Percentiles rank a stretch among this genome's conserved stretches.
These are phyloP conservation scores for Chaetops frenatus DNA, from an alignment of 2,113 vertebrate genomes.

Conservation along the genomic window DNA sequence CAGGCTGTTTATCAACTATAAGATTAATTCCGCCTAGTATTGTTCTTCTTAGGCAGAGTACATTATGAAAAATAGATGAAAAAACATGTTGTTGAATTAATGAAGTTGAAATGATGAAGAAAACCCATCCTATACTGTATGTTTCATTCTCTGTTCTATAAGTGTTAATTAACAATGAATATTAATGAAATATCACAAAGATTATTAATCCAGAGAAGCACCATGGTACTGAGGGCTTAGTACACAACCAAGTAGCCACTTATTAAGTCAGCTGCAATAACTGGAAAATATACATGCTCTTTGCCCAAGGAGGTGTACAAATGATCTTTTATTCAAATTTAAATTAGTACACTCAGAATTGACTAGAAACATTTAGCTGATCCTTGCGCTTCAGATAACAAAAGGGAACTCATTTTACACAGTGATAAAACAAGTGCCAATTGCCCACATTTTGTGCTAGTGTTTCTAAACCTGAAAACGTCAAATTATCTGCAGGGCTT, in stretches of 20 bases:
- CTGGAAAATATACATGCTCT: neutral
- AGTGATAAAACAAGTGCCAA: neutral
- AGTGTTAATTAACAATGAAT: slow-evolving; percentile 29
- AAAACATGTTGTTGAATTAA: neutral
- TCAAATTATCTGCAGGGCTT: neutral
- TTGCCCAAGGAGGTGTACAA: neutral
- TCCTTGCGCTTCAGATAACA: neutral
- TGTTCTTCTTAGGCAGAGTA: neutral
- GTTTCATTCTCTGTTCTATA: neutral
- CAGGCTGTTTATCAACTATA: neutral
- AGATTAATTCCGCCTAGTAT: neutral
- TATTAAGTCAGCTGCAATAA: neutral
- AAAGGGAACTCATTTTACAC: neutral
- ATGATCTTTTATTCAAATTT: neutral
- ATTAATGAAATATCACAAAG: slow-evolving; percentile 22
- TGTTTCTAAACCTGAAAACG: neutral
- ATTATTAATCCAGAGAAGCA: neutral
- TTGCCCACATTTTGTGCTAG: neutral
- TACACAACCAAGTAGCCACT: neutral
- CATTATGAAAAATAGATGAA: neutral
- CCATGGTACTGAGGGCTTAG: neutral
- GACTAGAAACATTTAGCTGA: neutral
- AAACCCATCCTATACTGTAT: neutral
- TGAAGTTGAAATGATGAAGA: neutral
- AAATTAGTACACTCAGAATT: neutral